These are phyloP conservation scores for Oxystoma pomonae DNA, from an alignment of 2,888 invertebrate species.

Conservation along the genomic window DNA sequence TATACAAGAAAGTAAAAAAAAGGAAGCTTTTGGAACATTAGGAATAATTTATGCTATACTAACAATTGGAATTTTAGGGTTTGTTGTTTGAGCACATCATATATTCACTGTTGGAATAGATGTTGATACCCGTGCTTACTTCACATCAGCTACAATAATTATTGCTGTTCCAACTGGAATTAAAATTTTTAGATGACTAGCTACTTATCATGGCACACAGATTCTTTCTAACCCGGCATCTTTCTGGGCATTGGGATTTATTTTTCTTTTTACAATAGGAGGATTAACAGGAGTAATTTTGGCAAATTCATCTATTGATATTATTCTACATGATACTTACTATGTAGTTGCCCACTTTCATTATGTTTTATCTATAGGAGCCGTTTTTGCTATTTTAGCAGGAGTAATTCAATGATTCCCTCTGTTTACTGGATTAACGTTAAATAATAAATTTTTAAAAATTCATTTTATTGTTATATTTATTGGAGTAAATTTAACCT, in stretches of 20 bases:
- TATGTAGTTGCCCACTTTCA: conserved; percentile 83
- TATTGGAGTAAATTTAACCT: conserved; percentile 72
- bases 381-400: conserved; percentile 73
- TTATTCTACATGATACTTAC: conserved; percentile 76
- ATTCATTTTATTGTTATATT: conserved; percentile 70
- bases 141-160: conserved; percentile 81
- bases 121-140: conserved; percentile 79
- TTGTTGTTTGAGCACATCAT: conserved; percentile 82
- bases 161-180: conserved; percentile 83
- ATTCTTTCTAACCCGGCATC: conserved; percentile 56
- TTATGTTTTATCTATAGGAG: conserved; percentile 76
- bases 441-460: conserved; percentile 39
- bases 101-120: conserved; percentile 84
- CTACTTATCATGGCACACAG: conserved; percentile 63
- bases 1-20: conserved; percentile 72
- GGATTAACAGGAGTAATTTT: conserved; percentile 66
- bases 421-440: conserved; percentile 39
- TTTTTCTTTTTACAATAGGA: conserved; percentile 73
- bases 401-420: conserved; percentile 71
- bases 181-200: conserved; percentile 78
- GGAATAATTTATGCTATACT: conserved; percentile 83
- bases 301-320: conserved; percentile 74
- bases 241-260: conserved; percentile 69
- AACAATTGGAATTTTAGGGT: conserved; percentile 76
- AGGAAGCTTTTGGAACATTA: conserved; percentile 66